Evolutionary conservation across 64 coral and sea anemone genomes (phyloP).

Genomic region (Trachythela sp.): DNA sequence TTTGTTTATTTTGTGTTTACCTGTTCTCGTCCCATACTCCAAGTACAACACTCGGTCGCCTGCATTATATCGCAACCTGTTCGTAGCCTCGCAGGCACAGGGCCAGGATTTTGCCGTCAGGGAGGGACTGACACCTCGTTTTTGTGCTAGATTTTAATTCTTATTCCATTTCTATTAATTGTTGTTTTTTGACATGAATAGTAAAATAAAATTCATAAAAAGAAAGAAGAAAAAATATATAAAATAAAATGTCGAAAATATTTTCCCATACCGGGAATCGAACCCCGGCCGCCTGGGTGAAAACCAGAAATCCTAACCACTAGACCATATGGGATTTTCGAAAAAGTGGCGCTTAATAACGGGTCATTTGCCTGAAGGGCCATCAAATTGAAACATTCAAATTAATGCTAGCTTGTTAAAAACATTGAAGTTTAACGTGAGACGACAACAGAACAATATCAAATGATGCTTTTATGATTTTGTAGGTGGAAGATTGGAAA

Average conservation of each 20-base stretch:
- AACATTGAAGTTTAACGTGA: too few relatives aligned
- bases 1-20: not conserved
- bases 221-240: not conserved
- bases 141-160: too few relatives aligned
- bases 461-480: not conserved
- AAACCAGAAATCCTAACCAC: conserved; percentile 29
- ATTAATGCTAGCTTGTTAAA: not conserved
- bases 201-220: not conserved
- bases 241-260: not conserved
- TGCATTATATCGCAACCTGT: too few relatives aligned
- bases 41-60: not conserved
- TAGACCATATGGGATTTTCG: conserved; percentile 22
- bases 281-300: conserved; percentile 27
- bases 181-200: too few relatives aligned
- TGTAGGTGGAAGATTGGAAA: not conserved
- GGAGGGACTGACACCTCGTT: too few relatives aligned
- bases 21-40: not conserved
- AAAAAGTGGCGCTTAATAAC: not conserved
- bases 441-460: too few relatives aligned
- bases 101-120: not conserved
- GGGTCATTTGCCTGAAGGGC: not conserved
- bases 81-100: not conserved
- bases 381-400: not conserved
- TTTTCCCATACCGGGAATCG: conserved; percentile 30
- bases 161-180: too few relatives aligned